Evolutionary conservation across 92 coral and sea anemone species (phyloP).

Genomic region (Metridium senile): DNA sequence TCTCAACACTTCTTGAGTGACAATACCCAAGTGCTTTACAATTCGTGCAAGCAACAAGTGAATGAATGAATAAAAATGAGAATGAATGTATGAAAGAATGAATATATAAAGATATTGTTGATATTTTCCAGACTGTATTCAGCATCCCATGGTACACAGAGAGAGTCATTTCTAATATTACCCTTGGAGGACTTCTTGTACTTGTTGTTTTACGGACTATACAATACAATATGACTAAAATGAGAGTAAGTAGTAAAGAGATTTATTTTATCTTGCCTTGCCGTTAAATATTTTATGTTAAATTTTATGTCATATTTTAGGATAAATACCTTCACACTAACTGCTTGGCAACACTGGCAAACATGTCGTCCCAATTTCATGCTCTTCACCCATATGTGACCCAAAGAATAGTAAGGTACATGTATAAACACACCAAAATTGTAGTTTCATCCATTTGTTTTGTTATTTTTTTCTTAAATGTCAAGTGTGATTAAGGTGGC

Average conservation of each 20-base stretch:
- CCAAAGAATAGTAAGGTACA: conserved; percentile 96
- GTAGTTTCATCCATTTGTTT: too few relatives aligned
- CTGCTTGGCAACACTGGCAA: conserved; percentile 96
- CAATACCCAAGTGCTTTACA: too few relatives aligned
- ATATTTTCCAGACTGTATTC: conserved; percentile 54
- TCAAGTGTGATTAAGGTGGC: too few relatives aligned
- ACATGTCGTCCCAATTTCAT: conserved; percentile 99
- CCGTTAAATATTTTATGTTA: too few relatives aligned
- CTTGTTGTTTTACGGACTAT: conserved; percentile 96
- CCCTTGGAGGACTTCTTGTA: conserved; percentile 94
- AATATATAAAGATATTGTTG: not conserved
- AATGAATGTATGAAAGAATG: too few relatives aligned
- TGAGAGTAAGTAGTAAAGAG: conserved; percentile 78
- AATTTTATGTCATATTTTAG: too few relatives aligned
- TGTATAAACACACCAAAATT: too few relatives aligned
- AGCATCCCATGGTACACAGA: conserved; percentile 95
- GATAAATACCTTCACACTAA: conserved; percentile 98
- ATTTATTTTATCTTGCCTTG: conserved; percentile 1
- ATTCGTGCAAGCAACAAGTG: too few relatives aligned
- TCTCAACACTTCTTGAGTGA: too few relatives aligned
- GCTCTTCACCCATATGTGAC: conserved; percentile 98
- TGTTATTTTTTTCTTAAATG: too few relatives aligned
- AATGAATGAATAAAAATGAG: too few relatives aligned
- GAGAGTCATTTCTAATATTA: conserved; percentile 90
- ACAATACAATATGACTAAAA: conserved; percentile 99